Evolutionary conservation across 2,888 invertebrate genomes (phyloP), one percentile per base, ranked within the genome.

Genomic region (Chydorus sphaericus): DNA sequence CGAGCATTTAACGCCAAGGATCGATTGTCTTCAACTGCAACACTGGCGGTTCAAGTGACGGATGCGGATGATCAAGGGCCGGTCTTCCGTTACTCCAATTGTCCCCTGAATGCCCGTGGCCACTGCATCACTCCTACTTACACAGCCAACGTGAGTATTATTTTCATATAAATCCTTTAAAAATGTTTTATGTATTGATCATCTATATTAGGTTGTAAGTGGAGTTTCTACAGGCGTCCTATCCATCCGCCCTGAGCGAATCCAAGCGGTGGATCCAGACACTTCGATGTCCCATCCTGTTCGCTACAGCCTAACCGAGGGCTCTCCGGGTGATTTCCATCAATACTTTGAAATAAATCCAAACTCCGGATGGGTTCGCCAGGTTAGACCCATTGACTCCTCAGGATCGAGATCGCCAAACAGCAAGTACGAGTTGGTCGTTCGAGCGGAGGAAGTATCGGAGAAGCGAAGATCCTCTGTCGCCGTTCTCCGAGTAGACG

Each of bases 41-140:
- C 86, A 0, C 70, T 93, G 59, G 86, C 84, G 0, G 83, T 93
- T 3, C 83, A 85, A 64, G 80, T 93, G 11, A 77, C 81, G 63
- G 92, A 92, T 65, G 90, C 87, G 49, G 91, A 92, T 66, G 92
- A 92, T 66, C 84, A 88, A 66, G 89, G 88, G 66, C 91, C 91
- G 0, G 87, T 88, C 1, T 92, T 91, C 66, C 85, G 88, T 59
- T 90, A 90, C 71, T 82, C 85, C 63, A 87, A 87, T 14, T 91
- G 91, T 66, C 44, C 83, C 81, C 62, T 71, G 83, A 1, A 76
- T 84, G 54, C 86, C 28, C 44, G 88, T 63, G 86, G 86, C 1
- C 81, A 83, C 54, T 91, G 90, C 68, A 83, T 89, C 61, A 87
- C 89, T 68, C 88, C 90, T 0, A 87, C 88, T 68, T 90, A 90